These are phyloP conservation scores for Dromius quadrimaculatus DNA, from an alignment of 2,888 invertebrate species.

Conservation along the genomic window DNA sequence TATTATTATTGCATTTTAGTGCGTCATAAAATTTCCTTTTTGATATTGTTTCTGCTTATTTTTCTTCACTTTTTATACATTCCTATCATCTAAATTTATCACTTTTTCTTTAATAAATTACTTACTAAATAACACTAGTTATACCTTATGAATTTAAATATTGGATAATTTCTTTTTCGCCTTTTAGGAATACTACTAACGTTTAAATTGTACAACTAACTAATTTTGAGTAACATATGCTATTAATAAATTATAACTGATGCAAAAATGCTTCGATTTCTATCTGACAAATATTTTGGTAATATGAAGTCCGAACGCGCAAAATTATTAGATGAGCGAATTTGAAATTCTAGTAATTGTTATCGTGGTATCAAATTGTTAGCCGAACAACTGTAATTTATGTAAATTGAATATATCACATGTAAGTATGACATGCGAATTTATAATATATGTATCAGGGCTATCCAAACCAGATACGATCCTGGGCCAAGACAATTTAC, in stretches of 20 bases:
- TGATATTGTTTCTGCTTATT: constrained; percentile 25
- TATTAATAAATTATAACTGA: constrained; percentile 48
- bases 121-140: constrained; percentile 48
- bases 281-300: constrained; percentile 29
- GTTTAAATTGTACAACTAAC: constrained; percentile 49
- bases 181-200: constrained; percentile 35
- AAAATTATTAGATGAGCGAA: constrained; percentile 4
- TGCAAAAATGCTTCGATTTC: constrained; percentile 38
- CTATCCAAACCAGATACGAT: no score
- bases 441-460: no score
- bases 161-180: constrained; percentile 40
- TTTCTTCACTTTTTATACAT: constrained; percentile 37
- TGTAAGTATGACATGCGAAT: constrained; percentile 21
- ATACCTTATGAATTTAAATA: constrained; percentile 44
- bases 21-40: constrained; percentile 26
- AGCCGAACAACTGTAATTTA: background rate
- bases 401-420: constrained; percentile 18
- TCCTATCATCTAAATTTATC: constrained; percentile 46
- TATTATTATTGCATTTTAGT: constrained; percentile 37
- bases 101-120: constrained; percentile 49
- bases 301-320: background rate
- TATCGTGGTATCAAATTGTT: constrained; percentile 3
- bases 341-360: background rate
- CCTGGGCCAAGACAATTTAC: no score
- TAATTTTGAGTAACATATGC: constrained; percentile 23